Evolutionary conservation across 1,140 invertebrate species (phyloP), one percentile per base, ranked within the genome.

Genomic region (Drosophila littoralis): DNA sequence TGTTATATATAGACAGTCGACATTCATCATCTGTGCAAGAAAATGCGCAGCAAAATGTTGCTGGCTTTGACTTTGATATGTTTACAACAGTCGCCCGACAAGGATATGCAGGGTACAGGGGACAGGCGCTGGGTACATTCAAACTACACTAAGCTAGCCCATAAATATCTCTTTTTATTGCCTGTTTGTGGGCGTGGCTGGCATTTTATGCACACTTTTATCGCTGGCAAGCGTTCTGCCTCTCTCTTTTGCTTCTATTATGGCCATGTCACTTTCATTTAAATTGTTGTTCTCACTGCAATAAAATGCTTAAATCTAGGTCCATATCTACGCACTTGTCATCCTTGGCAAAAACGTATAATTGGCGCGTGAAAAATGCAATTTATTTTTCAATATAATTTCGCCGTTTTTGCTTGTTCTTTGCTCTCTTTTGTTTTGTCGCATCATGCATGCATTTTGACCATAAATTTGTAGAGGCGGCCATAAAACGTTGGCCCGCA

Each of bases 321-420:
- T 91, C 88, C 88, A 91, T 88, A 88, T 91, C 88, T 91, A 91
- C 88, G 88, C 88, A 91, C 76, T 91, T 68, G 71, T 79, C 86
- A 86, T 91, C 88, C 88, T 91, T 91, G 88, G 51, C 51, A 28
- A 1, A 63, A 43, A 17, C 65, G 65, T 73, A 60, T 60, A 80
- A 74, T 57, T 70, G 73, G 69, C 64, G 73, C 60, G 38, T 59
- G 64, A 75, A 79, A 73, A 73, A 63, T 55, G 64, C 64, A 73
- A 78, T 88, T 84, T 70, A 75, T 84, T 65, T 80, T 81, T 70
- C 72, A 65, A 58, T 45, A 58, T 58, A 35, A 61, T 61, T 35
- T 54, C 57, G 9, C 48, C 33, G 51, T 13, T 43, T 33, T 60
- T 13, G 22, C 17, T 35, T 13, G 28, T 12, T 10, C 40, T 35